Conservation (phyloP, 37 sponge, comb jelly and placozoan genomes). For the Beroe ovata region DNA sequence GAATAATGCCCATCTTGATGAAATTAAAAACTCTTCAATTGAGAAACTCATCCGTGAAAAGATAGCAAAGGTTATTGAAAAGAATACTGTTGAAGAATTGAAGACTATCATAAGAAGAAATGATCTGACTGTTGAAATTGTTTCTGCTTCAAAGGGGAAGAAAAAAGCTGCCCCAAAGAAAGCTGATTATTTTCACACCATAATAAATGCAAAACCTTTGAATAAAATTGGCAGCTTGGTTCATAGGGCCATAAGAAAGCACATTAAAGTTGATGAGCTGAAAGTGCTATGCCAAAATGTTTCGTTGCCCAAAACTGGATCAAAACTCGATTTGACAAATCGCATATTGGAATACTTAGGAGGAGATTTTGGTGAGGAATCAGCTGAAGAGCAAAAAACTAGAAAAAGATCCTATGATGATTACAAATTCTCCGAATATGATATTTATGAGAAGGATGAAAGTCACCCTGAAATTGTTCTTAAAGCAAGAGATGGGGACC, state of each 20-base stretch:
- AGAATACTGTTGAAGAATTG: not conserved
- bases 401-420: not conserved
- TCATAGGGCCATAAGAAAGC: not conserved
- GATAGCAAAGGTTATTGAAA: not conserved
- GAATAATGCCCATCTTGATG: not conserved
- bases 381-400: not conserved
- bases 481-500: not conserved
- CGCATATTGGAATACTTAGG: not conserved
- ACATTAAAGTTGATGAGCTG: not conserved
- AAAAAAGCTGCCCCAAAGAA: not conserved
- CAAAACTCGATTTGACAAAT: not conserved
- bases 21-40: not conserved
- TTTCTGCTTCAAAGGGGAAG: not conserved
- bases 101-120: not conserved
- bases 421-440: not conserved
- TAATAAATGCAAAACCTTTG: not conserved
- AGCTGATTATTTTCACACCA: not conserved
- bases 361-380: not conserved
- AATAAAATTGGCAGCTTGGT: not conserved
- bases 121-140: not conserved
- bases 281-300: not conserved
- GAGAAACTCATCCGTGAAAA: not conserved
- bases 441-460: not conserved
- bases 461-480: not conserved
- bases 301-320: not conserved